These are phyloP conservation scores for Furnarius figulus DNA, from an alignment of 2,113 vertebrate species.

Conservation along the genomic window DNA sequence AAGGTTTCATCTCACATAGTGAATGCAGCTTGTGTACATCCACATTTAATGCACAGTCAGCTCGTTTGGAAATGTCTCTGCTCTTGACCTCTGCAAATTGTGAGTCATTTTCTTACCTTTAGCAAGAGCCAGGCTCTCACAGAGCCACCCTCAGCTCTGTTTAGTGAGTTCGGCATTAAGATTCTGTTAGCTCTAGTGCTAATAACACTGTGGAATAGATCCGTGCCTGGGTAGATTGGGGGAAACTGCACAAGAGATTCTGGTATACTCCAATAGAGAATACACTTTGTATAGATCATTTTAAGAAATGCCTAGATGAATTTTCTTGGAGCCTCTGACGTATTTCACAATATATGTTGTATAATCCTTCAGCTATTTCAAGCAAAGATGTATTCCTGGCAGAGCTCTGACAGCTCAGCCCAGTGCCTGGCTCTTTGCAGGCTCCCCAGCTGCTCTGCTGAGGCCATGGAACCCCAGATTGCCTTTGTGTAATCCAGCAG, in stretches of 20 bases:
- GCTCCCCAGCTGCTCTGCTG: slow-evolving; percentile 1
- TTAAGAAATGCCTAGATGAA: background rate
- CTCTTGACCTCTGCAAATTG: background rate
- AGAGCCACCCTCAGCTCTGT: background rate
- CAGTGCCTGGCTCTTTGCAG: background rate
- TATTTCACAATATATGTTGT: background rate
- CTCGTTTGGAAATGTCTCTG: background rate
- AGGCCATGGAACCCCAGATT: background rate
- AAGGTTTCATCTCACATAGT: background rate
- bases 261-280: background rate
- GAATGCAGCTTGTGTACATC: background rate
- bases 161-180: background rate
- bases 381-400: background rate
- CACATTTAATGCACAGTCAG: accelerated
- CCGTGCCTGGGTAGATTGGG: background rate
- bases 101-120: background rate
- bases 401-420: background rate
- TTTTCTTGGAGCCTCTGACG: background rate
- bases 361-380: background rate
- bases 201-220: background rate
- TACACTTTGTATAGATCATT: background rate
- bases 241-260: background rate
- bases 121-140: background rate
- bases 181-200: background rate
- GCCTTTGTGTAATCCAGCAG: slow-evolving; percentile 30